These are phyloP conservation scores for Calephelis virginiensis DNA, from an alignment of 1,140 invertebrate species.

Conservation along the genomic window DNA sequence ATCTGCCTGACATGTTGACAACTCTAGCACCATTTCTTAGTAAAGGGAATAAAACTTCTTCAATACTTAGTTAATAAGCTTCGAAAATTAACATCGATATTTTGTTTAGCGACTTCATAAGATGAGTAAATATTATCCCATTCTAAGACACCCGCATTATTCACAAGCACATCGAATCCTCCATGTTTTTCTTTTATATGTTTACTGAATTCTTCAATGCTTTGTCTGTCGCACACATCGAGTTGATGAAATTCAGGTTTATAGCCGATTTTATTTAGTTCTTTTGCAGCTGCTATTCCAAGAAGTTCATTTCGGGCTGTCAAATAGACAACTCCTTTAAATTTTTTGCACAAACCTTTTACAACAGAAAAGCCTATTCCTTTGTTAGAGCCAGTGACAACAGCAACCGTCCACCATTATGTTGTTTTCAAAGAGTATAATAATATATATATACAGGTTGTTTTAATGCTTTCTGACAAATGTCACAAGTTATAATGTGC, in stretches of 20 bases:
- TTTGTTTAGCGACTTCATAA: slow-evolving; percentile 83
- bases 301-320: slow-evolving; percentile 80
- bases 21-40: slow-evolving; percentile 84
- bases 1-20: slow-evolving; percentile 86
- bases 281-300: slow-evolving; percentile 79
- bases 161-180: slow-evolving; percentile 89
- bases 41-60: slow-evolving; percentile 84
- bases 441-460: too few relatives aligned
- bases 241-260: slow-evolving; percentile 83
- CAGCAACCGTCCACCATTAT: slow-evolving; percentile 65
- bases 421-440: too few relatives aligned
- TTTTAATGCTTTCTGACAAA: neutral
- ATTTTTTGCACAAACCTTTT: slow-evolving; percentile 81
- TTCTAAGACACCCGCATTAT: slow-evolving; percentile 91
- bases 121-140: slow-evolving; percentile 82
- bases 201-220: slow-evolving; percentile 79
- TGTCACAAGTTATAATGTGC: too few relatives aligned
- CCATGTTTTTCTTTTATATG: slow-evolving; percentile 83
- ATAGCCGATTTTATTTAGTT: slow-evolving; percentile 74
- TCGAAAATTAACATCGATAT: slow-evolving; percentile 84
- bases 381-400: slow-evolving; percentile 87
- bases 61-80: slow-evolving; percentile 81
- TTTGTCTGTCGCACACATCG: slow-evolving; percentile 82
- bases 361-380: slow-evolving; percentile 87
- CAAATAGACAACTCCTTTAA: slow-evolving; percentile 82